Conservation (phyloP, 1,140 invertebrate genomes). For the Drosophila miranda region DNA sequence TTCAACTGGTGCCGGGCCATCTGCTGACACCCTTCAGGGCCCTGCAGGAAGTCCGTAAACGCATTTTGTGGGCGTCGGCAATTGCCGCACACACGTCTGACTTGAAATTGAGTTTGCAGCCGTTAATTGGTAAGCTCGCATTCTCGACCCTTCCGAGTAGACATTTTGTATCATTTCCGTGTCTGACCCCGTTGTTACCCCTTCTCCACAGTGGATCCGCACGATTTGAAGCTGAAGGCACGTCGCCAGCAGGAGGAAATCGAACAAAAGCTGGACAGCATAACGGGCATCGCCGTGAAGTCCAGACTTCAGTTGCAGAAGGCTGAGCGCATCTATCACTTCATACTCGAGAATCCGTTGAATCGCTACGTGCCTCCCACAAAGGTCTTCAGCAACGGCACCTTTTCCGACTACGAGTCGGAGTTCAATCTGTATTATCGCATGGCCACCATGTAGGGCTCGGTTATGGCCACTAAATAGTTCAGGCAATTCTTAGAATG, state of each 20-base stretch:
- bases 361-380: slow-evolving; percentile 61
- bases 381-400: slow-evolving; percentile 57
- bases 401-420: slow-evolving; percentile 64
- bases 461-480: slow-evolving; percentile 4
- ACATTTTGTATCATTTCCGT: slow-evolving; percentile 60
- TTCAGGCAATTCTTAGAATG: neutral
- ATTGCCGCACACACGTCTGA: slow-evolving; percentile 72
- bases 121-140: slow-evolving; percentile 72
- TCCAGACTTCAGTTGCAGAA: slow-evolving; percentile 57
- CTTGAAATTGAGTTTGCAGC: slow-evolving; percentile 78
- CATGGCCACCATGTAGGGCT: slow-evolving; percentile 54
- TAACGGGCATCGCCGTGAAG: slow-evolving; percentile 58
- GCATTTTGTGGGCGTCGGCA: slow-evolving; percentile 80
- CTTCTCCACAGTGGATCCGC: slow-evolving; percentile 58
- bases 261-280: slow-evolving; percentile 65
- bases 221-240: slow-evolving; percentile 56
- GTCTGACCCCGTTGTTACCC: neutral
- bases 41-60: slow-evolving; percentile 78
- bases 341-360: slow-evolving; percentile 70
- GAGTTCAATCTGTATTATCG: slow-evolving; percentile 75
- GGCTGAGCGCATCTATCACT: slow-evolving; percentile 57
- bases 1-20: slow-evolving; percentile 73
- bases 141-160: slow-evolving; percentile 3
- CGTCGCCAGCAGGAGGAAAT: slow-evolving; percentile 70
- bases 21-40: slow-evolving; percentile 71